Conservation (phyloP, 2,113 vertebrate species). For the Anser brachyrhynchus region DNA sequence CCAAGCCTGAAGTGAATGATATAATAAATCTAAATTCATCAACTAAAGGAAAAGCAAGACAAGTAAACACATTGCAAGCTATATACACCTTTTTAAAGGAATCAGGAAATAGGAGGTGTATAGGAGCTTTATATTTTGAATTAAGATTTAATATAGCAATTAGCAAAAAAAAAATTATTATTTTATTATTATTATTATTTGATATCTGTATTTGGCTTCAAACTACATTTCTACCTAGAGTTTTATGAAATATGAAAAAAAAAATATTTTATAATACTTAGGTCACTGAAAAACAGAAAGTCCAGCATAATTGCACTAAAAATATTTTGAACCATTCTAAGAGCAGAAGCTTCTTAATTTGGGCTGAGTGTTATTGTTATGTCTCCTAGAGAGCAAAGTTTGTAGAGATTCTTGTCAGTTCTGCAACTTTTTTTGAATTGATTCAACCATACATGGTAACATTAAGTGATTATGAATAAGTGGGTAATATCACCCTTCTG, state of each 20-base stretch:
- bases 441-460: conserved; percentile 38
- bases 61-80: background rate
- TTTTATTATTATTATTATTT: background rate
- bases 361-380: conserved; percentile 6
- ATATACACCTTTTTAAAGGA: background rate
- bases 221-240: background rate
- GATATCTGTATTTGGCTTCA: background rate
- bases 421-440: conserved; percentile 25
- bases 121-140: background rate
- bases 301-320: background rate
- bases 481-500: conserved; percentile 43
- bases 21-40: background rate
- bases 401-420: conserved; percentile 35
- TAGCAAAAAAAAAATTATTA: background rate
- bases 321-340: conserved; percentile 10
- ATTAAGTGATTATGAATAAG: conserved; percentile 53
- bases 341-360: background rate
- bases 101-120: background rate
- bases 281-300: background rate
- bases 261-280: conserved; percentile 4
- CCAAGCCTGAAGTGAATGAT: background rate
- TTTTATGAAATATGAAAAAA: conserved; percentile 5
- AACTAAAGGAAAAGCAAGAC: background rate
- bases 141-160: background rate
- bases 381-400: conserved; percentile 38